Evolutionary conservation across 2,888 invertebrate species (phyloP).

Genomic region (Idaea aversata): DNA sequence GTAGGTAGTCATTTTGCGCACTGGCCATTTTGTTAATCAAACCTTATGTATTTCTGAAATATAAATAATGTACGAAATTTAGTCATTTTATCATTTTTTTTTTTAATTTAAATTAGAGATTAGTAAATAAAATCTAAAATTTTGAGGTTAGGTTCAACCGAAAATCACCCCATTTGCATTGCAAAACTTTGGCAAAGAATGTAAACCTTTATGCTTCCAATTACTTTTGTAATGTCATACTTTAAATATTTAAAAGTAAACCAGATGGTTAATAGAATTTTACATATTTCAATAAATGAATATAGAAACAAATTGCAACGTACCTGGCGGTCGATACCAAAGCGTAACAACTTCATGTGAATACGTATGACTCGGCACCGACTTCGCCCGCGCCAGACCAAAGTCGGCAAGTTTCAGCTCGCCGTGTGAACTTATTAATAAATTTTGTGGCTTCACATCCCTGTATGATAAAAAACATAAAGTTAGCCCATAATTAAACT

Average conservation of each 20-base stretch:
- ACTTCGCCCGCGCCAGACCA: conserved; percentile 98
- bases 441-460: conserved; percentile 99
- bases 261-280: too few relatives aligned
- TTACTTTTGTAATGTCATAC: too few relatives aligned
- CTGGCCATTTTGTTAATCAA: background rate
- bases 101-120: too few relatives aligned
- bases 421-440: conserved; percentile 97
- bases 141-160: too few relatives aligned
- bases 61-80: too few relatives aligned
- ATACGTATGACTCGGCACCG: conserved; percentile 98
- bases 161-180: too few relatives aligned
- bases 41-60: background rate
- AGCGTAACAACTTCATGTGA: conserved; percentile 98
- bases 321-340: conserved; percentile 98
- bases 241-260: too few relatives aligned
- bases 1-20: background rate
- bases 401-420: conserved; percentile 99
- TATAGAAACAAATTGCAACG: conserved; percentile 22
- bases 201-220: too few relatives aligned
- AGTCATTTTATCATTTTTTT: too few relatives aligned
- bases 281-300: too few relatives aligned
- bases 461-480: conserved; percentile 42
- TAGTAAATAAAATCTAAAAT: too few relatives aligned
- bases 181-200: too few relatives aligned
- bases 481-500: background rate